These are phyloP conservation scores for Metridium senile DNA, from an alignment of 92 coral and sea anemone species.

Conservation along the genomic window DNA sequence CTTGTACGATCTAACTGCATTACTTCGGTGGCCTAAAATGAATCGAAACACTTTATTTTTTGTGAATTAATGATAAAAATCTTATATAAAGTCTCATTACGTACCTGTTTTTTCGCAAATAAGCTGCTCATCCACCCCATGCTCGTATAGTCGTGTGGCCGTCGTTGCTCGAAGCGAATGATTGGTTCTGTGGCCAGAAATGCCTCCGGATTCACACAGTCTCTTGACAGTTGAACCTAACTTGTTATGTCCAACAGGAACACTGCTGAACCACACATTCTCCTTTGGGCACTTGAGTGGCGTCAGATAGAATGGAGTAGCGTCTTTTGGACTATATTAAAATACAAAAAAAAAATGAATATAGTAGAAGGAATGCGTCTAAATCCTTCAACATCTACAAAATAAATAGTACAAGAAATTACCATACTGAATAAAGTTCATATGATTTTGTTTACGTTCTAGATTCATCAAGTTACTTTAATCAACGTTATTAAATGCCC, in stretches of 20 bases:
- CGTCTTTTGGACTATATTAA: not conserved
- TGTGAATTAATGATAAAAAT: not conserved
- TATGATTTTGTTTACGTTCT: too few species aligned
- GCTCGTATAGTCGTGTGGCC: constrained; percentile 25
- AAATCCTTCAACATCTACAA: not conserved
- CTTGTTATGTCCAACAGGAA: constrained; percentile 36
- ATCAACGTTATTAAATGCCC: not conserved
- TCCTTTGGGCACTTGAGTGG: constrained; percentile 15
- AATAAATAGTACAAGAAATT: not conserved
- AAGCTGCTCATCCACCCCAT: constrained; percentile 34
- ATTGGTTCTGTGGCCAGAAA: constrained; percentile 32
- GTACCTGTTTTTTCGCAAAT: constrained; percentile 41
- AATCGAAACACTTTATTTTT: not conserved
- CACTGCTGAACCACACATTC: constrained; percentile 18
- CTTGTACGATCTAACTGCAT: not conserved
- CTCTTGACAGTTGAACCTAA: constrained; percentile 25
- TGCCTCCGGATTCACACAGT: constrained; percentile 26
- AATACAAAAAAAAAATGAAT: not conserved
- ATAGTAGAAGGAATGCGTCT: not conserved
- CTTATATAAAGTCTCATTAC: not conserved
- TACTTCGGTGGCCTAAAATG: not conserved
- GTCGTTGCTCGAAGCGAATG: constrained; percentile 34
- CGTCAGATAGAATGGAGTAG: constrained; percentile 26
- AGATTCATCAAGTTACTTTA: not conserved
- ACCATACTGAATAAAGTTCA: too few species aligned